Conservation (phyloP, 2,797 vertebrate species). For the Danio tinwini region DNA sequence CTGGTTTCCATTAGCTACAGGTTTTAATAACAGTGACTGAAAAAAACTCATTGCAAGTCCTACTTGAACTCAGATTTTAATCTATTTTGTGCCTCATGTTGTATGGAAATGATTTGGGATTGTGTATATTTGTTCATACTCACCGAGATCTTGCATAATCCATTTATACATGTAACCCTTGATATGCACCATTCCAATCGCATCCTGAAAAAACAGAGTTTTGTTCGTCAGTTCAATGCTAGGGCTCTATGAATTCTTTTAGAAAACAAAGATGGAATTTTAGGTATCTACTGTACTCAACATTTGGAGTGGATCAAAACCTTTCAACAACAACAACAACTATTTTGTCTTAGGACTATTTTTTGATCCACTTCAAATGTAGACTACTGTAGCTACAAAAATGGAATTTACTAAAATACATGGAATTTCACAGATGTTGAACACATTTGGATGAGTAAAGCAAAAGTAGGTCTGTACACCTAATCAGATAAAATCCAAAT, state of each 20-base stretch:
- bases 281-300: no score
- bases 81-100: neutral
- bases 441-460: no score
- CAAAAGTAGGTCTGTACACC: no score
- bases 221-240: neutral
- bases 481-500: no score
- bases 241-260: neutral
- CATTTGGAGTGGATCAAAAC: no score
- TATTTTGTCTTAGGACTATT: no score
- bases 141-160: slow-evolving; percentile 83
- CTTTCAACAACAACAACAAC: no score
- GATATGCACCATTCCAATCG: slow-evolving; percentile 86
- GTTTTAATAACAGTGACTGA: neutral
- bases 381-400: no score
- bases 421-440: no score
- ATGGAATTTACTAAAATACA: no score
- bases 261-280: no score
- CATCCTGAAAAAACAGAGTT: slow-evolving; percentile 74
- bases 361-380: no score
- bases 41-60: neutral
- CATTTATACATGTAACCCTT: slow-evolving; percentile 90
- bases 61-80: neutral
- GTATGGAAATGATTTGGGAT: neutral
- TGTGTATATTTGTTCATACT: slow-evolving; percentile 17
- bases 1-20: slow-evolving; percentile 10